phyloP scores from a whole-genome alignment of 2,888 invertebrate species.

The Uloborus plumipes region DNA sequence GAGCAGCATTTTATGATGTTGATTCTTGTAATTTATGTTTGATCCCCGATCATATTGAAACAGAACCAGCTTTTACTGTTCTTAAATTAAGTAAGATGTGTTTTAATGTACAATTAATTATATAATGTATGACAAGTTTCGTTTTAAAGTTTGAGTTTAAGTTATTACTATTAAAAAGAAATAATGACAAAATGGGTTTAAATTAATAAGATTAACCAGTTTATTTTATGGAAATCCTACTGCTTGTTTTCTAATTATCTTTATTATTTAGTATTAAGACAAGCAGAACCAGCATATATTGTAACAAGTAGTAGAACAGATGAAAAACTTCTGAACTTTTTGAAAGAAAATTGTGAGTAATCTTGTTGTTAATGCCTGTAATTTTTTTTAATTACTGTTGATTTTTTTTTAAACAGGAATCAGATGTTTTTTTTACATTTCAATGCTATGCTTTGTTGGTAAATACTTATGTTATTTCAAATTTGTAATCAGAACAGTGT shows the following conservation, averaged over 20 bases:
- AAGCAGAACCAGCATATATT: conserved; percentile 69
- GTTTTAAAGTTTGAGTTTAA: neutral
- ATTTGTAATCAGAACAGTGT: too few relatives aligned
- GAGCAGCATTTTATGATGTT: conserved; percentile 81
- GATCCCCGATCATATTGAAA: conserved; percentile 80
- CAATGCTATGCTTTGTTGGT: too few relatives aligned
- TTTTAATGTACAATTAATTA: neutral
- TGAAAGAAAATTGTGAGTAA: conserved; percentile 66
- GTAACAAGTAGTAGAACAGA: conserved; percentile 70
- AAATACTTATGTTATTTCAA: too few relatives aligned
- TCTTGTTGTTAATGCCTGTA: too few relatives aligned
- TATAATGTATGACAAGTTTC: neutral
- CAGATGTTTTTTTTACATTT: too few relatives aligned
- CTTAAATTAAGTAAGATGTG: conserved; percentile 72
- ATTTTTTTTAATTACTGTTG: too few relatives aligned
- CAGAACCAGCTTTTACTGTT: conserved; percentile 77
- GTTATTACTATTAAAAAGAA: neutral
- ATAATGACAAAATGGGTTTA: too few relatives aligned
- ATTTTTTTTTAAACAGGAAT: too few relatives aligned
- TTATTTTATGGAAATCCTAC: too few relatives aligned
- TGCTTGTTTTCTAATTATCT: neutral
- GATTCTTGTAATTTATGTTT: conserved; percentile 78
- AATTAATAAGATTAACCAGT: too few relatives aligned
- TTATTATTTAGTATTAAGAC: conserved; percentile 68
- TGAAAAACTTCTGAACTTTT: conserved; percentile 69